Evolutionary conservation across 2,888 invertebrate genomes (phyloP).

Genomic region (Gerris lacustris): DNA sequence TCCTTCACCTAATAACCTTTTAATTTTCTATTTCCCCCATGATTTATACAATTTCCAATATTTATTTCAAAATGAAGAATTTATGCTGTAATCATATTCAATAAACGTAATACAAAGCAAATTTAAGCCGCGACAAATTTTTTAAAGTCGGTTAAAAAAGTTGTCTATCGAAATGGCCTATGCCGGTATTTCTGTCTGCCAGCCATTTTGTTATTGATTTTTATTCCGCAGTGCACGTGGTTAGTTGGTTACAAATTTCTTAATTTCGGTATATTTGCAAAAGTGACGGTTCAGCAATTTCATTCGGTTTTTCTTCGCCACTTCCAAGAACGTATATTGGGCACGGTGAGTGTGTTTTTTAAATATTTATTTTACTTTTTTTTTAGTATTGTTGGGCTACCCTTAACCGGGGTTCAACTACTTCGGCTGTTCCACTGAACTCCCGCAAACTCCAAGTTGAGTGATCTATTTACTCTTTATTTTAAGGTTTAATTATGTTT

Average conservation of each 20-base stretch:
- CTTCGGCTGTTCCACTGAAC: no score
- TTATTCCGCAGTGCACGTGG: constrained; percentile 5
- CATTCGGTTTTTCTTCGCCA: background rate
- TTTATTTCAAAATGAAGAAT: background rate
- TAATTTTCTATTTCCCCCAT: background rate
- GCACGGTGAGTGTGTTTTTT: background rate
- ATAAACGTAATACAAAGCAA: background rate
- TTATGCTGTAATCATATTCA: background rate
- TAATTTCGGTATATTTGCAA: background rate
- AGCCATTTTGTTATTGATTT: constrained; percentile 5
- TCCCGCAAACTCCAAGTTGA: no score
- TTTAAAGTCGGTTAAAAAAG: background rate
- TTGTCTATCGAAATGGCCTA: background rate
- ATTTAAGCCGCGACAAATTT: no score
- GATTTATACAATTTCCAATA: no score
- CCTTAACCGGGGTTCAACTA: no score
- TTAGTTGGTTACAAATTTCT: background rate
- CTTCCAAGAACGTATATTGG: background rate
- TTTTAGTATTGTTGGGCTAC: no score
- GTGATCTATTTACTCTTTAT: no score
- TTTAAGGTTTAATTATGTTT: no score
- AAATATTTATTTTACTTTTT: no score
- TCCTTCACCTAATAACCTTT: background rate
- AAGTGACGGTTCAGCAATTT: background rate
- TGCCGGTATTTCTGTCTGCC: background rate